These are phyloP conservation scores for Anguilla japonica DNA, from an alignment of 2,113 vertebrate species.

Conservation along the genomic window DNA sequence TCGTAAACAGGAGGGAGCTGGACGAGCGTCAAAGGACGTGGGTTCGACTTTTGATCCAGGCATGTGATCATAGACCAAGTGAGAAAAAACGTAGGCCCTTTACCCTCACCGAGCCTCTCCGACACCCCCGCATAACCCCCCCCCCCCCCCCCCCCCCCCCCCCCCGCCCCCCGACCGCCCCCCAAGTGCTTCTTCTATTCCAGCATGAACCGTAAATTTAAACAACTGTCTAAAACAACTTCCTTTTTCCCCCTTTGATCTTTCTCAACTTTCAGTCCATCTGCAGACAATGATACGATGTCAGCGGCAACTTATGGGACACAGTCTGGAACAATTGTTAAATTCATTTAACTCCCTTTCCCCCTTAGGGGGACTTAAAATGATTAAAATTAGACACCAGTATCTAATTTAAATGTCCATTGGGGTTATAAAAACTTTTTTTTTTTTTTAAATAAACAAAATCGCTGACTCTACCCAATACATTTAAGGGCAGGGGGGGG, in stretches of 20 bases:
- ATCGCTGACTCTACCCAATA: too few species aligned
- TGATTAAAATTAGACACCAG: too few species aligned
- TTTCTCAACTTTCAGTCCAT: conserved; percentile 14
- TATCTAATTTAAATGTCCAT: too few species aligned
- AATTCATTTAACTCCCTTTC: background rate
- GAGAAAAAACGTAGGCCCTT: conserved; percentile 17
- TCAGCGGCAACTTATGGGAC: background rate
- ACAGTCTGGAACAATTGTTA: too few species aligned
- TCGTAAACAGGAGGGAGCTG: background rate
- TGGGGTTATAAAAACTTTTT: too few species aligned
- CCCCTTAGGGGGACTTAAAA: background rate
- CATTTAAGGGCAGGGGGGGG: too few species aligned
- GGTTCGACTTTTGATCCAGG: background rate
- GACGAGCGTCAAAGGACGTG: background rate
- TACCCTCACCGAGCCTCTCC: background rate
- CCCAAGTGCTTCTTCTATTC: background rate
- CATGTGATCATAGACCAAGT: background rate
- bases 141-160: too few species aligned
- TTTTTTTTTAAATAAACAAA: too few species aligned
- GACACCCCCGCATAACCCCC: too few species aligned
- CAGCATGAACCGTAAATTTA: conserved; percentile 20
- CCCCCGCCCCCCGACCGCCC: background rate
- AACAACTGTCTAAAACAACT: background rate
- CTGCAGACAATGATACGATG: background rate
- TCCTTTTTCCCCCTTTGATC: conserved; percentile 16